These are phyloP conservation scores for Campaea margaritaria DNA, from an alignment of 2,888 invertebrate species.

Conservation along the genomic window DNA sequence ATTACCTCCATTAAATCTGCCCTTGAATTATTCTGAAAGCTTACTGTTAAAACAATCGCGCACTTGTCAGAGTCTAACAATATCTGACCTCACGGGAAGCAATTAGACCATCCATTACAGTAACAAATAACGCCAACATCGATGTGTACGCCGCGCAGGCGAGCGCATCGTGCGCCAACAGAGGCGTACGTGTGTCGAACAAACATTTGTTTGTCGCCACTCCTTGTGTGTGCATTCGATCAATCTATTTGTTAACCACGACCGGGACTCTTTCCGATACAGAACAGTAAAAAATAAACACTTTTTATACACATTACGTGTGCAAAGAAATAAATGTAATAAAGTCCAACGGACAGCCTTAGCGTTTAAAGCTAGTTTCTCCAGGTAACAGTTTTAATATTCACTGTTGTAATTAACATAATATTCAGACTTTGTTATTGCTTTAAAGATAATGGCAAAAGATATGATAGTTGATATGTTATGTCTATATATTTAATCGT, in stretches of 20 bases:
- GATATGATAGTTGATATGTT: too few relatives aligned
- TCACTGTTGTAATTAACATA: too few relatives aligned
- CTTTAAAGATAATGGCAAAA: too few relatives aligned
- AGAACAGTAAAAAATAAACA: neutral
- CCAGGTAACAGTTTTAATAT: too few relatives aligned
- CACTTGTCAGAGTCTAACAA: slow-evolving; percentile 53
- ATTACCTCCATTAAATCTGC: neutral
- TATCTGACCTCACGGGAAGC: slow-evolving; percentile 61
- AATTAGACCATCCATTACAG: slow-evolving; percentile 77
- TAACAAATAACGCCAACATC: slow-evolving; percentile 72
- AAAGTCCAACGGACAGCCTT: too few relatives aligned
- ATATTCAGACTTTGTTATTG: too few relatives aligned
- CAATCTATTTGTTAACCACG: slow-evolving; percentile 56
- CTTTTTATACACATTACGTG: too few relatives aligned
- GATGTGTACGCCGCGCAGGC: slow-evolving; percentile 59
- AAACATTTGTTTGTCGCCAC: slow-evolving; percentile 74
- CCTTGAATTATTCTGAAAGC: slow-evolving; percentile 10
- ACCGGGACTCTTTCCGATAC: slow-evolving; percentile 9
- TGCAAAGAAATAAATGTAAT: too few relatives aligned
- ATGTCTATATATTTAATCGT: too few relatives aligned
- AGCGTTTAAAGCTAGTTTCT: too few relatives aligned
- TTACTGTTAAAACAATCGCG: slow-evolving; percentile 24
- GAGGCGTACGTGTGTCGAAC: slow-evolving; percentile 53
- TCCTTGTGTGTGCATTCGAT: slow-evolving; percentile 66
- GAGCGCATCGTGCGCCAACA: slow-evolving; percentile 48